Base-by-base conservation (phyloP, 2,888 invertebrate species). In the Capitulum mitella region DNA sequence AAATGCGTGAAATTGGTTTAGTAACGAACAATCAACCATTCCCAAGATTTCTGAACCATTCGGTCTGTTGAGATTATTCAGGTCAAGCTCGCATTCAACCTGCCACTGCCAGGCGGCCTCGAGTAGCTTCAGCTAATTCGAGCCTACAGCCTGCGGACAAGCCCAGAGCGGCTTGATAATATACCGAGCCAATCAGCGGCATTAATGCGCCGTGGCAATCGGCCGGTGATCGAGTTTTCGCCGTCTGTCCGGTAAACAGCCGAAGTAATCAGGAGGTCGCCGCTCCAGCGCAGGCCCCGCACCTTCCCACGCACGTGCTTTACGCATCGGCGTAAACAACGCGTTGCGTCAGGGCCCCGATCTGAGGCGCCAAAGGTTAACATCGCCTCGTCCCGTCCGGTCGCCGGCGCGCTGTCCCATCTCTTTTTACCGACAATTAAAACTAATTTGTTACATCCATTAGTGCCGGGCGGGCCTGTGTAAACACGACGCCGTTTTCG, bases 391-490 rank as follows among this genome's bases (percentile, higher is more conserved):
- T 61, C 64, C 34, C 64, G 34, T 6, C 32, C 34, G 29, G 64
- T 64, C 64, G 14, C 29, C 64, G 43, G 6, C 12, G 43, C 43
- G 5, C 43, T 43, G 43, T 43, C 43, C 29, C 64, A 64, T 64
- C 64, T 64, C 64, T 32, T 64, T 64, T 64, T 64, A 64, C 64
- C 64, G 34, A 34, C 64, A 34, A 64, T 64, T 32, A 64, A 64
- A 34, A 32, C 34, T 34, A 64, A 64, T 64, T 64, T 64, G 64
- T 34, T 64, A 32, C 64, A 64, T 64, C 64, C 64, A 64, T 64
- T 64, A 64, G 51, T 6, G 34, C 34, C 19, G 34, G 32, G 3
- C 16, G 6, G 34, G 32, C 34, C 34, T 34, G 32, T 34, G 64
- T 64, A 64, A 64, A 64, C 34, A 64, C 32, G 16, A 16, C 64